Evolutionary conservation across 2,797 vertebrate species (phyloP).

Genomic region (Pangasius mekongensis): DNA sequence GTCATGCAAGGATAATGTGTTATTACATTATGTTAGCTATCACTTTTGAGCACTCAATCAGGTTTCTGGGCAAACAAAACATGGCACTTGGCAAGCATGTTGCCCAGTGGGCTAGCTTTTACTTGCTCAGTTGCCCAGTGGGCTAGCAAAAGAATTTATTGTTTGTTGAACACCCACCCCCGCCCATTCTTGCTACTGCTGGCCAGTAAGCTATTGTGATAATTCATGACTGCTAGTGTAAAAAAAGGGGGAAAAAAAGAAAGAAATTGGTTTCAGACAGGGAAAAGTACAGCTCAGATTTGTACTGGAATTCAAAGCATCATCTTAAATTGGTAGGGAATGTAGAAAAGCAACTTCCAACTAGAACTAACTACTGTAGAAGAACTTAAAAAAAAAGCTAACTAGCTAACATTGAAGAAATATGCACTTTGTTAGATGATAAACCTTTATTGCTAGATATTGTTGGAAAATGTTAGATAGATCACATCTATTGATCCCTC

Average conservation of each 20-base stretch:
- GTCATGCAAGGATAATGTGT: not conserved
- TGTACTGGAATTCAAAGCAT: not conserved
- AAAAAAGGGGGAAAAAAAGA: not conserved
- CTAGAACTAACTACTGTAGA: not conserved
- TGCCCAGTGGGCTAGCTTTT: not conserved
- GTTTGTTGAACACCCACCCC: not conserved
- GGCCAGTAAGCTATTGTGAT: not conserved
- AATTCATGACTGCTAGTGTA: not conserved
- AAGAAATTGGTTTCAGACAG: not conserved
- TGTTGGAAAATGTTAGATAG: not conserved
- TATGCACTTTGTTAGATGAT: not conserved
- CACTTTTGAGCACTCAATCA: not conserved
- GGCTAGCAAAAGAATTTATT: not conserved
- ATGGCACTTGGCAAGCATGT: not conserved
- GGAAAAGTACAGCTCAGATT: not conserved
- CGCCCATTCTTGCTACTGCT: not conserved
- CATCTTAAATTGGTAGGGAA: not conserved
- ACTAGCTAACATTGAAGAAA: not conserved
- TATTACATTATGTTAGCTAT: not conserved
- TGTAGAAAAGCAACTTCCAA: not conserved
- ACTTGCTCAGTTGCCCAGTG: not conserved
- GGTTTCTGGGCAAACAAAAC: not conserved
- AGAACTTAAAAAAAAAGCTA: not conserved
- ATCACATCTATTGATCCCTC: not conserved
- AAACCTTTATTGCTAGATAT: not conserved